These are phyloP conservation scores for Conus betulinus DNA, from an alignment of 1,140 invertebrate genomes.

Conservation along the genomic window DNA sequence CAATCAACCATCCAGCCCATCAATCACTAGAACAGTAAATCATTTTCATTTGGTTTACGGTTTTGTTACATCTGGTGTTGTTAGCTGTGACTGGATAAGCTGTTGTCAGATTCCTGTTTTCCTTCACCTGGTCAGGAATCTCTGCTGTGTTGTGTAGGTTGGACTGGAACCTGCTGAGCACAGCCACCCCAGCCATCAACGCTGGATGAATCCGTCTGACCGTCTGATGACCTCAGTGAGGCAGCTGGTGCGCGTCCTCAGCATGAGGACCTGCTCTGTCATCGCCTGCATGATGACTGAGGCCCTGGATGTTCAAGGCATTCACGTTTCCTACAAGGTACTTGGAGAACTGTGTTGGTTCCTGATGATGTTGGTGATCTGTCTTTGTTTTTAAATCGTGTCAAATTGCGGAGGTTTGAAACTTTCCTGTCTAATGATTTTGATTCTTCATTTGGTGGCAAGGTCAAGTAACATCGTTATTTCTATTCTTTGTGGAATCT, in stretches of 20 bases:
- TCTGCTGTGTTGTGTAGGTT: constrained; percentile 78
- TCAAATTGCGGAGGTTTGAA: not conserved
- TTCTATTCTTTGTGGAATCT: too few species aligned
- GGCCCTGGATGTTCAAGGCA: constrained; percentile 89
- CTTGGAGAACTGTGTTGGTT: not conserved
- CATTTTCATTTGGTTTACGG: too few species aligned
- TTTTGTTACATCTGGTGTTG: too few species aligned
- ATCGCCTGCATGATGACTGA: constrained; percentile 96
- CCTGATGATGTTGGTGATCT: constrained; percentile 18
- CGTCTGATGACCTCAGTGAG: constrained; percentile 82
- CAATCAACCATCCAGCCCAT: too few species aligned
- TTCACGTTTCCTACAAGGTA: constrained; percentile 91
- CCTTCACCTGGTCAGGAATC: too few species aligned
- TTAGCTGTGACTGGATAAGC: too few species aligned
- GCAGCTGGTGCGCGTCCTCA: constrained; percentile 72
- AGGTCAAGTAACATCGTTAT: too few species aligned
- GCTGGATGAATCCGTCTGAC: constrained; percentile 98
- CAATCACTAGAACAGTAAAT: too few species aligned
- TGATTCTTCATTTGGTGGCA: not conserved
- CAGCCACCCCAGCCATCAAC: constrained; percentile 96
- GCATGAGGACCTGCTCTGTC: constrained; percentile 85
- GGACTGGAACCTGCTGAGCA: constrained; percentile 97
- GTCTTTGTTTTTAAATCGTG: not conserved
- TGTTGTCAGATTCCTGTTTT: too few species aligned
- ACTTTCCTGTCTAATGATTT: not conserved